A percentile compares a stretch with the other conserved stretches of the same genome.
phyloP scores from a whole-genome alignment of 2,888 invertebrate species.

The Caenorhabditis uteleia region DNA sequence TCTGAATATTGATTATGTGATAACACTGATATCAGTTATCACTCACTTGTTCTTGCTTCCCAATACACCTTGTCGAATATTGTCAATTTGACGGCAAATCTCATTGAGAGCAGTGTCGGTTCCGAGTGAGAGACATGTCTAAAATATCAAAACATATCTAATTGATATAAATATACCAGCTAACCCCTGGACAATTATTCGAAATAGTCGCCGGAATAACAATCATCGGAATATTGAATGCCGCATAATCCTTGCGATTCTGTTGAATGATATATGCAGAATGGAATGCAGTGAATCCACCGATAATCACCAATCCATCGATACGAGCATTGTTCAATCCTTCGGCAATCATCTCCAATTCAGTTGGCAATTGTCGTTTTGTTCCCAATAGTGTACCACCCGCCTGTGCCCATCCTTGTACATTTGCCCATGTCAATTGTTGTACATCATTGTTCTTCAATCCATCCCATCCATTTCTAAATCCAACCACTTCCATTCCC shows the following conservation, averaged over 20 bases:
- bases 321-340: slow-evolving; percentile 22
- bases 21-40: not conserved
- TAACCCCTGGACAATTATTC: slow-evolving; percentile 34
- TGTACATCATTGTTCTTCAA: slow-evolving; percentile 82
- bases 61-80: slow-evolving; percentile 92
- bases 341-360: slow-evolving; percentile 36
- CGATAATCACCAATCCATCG: slow-evolving; percentile 39
- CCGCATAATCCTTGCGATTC: slow-evolving; percentile 76
- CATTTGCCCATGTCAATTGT: slow-evolving; percentile 27
- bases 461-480: slow-evolving; percentile 93
- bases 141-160: not conserved
- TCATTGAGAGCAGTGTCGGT: slow-evolving; percentile 96
- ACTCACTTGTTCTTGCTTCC: slow-evolving; percentile 78
- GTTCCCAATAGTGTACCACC: slow-evolving; percentile 40
- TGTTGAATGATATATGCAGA: slow-evolving; percentile 81
- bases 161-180: too few species aligned
- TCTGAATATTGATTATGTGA: slow-evolving; percentile 1
- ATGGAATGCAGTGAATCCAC: slow-evolving; percentile 76
- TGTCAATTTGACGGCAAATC: slow-evolving; percentile 84
- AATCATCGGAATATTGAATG: slow-evolving; percentile 89
- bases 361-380: slow-evolving; percentile 32
- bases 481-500: slow-evolving; percentile 87
- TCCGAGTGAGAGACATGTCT: slow-evolving; percentile 76
- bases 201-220: slow-evolving; percentile 95
- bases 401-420: slow-evolving; percentile 40